These are phyloP conservation scores for Temnothorax unifasciatus DNA, from an alignment of 2,888 invertebrate genomes.

Conservation along the genomic window DNA sequence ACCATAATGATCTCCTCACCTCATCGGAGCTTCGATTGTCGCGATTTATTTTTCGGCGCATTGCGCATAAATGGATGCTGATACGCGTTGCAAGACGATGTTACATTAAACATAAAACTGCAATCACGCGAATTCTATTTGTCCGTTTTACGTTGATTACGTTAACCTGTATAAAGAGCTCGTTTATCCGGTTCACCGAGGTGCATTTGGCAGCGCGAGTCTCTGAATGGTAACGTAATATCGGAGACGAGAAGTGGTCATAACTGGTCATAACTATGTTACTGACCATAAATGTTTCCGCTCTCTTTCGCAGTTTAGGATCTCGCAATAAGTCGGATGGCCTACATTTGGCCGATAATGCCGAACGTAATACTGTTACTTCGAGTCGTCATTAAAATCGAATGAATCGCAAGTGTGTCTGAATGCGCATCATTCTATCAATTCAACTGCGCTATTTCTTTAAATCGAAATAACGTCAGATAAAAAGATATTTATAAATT, in stretches of 20 bases:
- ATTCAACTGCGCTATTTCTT: not conserved
- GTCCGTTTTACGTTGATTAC: constrained; percentile 38
- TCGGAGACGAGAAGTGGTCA: constrained; percentile 42
- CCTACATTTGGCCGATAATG: constrained; percentile 39
- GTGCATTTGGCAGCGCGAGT: constrained; percentile 41
- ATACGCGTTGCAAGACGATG: not conserved
- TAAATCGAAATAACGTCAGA: not conserved
- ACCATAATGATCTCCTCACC: constrained; percentile 51
- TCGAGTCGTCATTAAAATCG: not conserved
- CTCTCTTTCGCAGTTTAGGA: constrained; percentile 46
- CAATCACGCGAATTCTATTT: constrained; percentile 28
- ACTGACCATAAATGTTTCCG: constrained; percentile 54
- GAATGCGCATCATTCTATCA: not conserved
- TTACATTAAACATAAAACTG: constrained; percentile 40
- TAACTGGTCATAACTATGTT: constrained; percentile 42
- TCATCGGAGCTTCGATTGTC: not conserved
- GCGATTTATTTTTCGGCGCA: constrained; percentile 35
- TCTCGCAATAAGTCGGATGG: constrained; percentile 40
- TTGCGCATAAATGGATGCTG: constrained; percentile 16
- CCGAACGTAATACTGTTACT: constrained; percentile 13
- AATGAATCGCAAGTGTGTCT: not conserved
- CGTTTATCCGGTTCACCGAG: constrained; percentile 38
- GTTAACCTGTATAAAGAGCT: constrained; percentile 36
- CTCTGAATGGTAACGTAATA: constrained; percentile 48
- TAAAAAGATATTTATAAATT: not conserved